phyloP scores from a whole-genome alignment of 2,113 vertebrate species.

The Pomatorhinus ruficollis region DNA sequence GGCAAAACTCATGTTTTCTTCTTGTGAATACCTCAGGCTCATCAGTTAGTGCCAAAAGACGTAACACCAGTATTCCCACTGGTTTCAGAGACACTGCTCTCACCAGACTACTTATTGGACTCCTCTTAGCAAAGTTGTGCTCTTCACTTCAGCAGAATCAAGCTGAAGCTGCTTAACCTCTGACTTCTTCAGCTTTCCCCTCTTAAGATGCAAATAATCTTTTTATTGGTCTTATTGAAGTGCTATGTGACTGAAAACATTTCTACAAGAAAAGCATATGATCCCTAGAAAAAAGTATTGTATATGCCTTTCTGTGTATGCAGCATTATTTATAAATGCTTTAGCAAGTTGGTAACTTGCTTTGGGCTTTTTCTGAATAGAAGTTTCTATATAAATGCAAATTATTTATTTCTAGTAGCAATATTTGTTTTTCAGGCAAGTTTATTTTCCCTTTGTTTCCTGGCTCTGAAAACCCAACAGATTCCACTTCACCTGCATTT shows the following conservation, averaged over 20 bases:
- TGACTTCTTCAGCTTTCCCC: background rate
- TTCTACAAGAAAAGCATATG: background rate
- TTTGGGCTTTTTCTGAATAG: conserved; percentile 41
- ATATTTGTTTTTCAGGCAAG: conserved; percentile 55
- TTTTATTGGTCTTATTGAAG: background rate
- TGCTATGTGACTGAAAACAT: background rate
- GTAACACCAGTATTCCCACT: background rate
- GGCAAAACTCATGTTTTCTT: background rate
- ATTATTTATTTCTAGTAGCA: conserved; percentile 59
- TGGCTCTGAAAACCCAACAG: conserved; percentile 26
- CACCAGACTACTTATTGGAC: rapidly evolving
- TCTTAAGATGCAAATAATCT: background rate
- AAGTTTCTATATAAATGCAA: conserved; percentile 57
- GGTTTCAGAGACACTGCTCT: background rate
- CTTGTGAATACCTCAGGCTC: background rate
- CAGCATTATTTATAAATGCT: conserved; percentile 43
- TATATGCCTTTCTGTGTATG: background rate
- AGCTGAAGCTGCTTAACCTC: background rate
- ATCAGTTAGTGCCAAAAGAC: background rate
- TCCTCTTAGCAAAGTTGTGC: background rate
- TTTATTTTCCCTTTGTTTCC: conserved; percentile 56
- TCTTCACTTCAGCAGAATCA: background rate
- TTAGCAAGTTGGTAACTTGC: conserved; percentile 35
- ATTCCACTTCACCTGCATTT: conserved; percentile 67
- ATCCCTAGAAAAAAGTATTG: background rate